These are phyloP conservation scores for Caenorhabditis imperialis DNA, from an alignment of 2,888 invertebrate genomes.

Conservation along the genomic window DNA sequence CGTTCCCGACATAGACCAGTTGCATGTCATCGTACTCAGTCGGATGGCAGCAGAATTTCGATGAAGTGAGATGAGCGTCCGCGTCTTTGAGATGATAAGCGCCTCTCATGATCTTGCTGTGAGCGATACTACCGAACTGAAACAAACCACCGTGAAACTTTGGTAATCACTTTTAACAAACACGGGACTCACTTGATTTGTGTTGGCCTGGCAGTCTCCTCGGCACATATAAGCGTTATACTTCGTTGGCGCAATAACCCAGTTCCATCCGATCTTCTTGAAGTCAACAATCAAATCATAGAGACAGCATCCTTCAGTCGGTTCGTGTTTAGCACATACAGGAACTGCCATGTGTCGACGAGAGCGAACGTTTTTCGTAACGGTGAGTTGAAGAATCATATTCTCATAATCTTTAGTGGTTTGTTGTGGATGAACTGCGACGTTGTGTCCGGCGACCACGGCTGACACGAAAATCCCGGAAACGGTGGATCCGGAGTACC, in stretches of 20 bases:
- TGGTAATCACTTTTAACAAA: no score
- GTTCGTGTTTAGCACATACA: conserved; percentile 55
- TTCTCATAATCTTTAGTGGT: conserved; percentile 32
- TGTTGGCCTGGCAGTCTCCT: conserved; percentile 89
- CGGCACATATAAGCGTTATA: conserved; percentile 97
- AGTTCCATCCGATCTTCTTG: conserved; percentile 95
- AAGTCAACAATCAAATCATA: conserved; percentile 90
- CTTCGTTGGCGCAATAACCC: conserved; percentile 94
- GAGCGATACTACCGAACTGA: conserved; percentile 10
- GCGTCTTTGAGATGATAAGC: conserved; percentile 80
- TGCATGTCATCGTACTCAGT: conserved; percentile 86
- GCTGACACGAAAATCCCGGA: conserved; percentile 49
- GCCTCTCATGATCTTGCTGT: conserved; percentile 33
- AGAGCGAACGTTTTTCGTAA: conserved; percentile 61
- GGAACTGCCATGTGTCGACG: conserved; percentile 34
- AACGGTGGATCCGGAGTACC: conserved; percentile 8
- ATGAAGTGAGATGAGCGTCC: conserved; percentile 81
- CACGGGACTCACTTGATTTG: conserved; percentile 90
- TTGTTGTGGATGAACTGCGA: conserved; percentile 65
- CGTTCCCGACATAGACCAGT: conserved; percentile 82
- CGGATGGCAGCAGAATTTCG: conserved; percentile 92
- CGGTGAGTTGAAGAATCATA: conserved; percentile 68
- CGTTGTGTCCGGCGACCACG: conserved; percentile 59
- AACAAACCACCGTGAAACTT: no score
- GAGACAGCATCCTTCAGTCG: conserved; percentile 85